Conservation (phyloP, 2,888 invertebrate species). For the Proisotoma minuta region DNA sequence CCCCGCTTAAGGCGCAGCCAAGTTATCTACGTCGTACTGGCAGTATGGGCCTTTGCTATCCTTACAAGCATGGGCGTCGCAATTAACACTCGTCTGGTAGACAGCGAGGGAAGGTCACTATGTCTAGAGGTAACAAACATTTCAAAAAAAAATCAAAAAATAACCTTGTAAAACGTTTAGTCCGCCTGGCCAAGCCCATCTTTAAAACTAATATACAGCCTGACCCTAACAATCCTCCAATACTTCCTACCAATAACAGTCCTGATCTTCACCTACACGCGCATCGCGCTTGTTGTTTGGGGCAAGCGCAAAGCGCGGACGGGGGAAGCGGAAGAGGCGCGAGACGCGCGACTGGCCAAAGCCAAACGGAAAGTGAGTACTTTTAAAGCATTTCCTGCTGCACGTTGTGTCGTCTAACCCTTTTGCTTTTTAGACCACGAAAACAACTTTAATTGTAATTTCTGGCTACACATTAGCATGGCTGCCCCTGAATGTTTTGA, state of each 20-base stretch:
- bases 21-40: conserved; percentile 64
- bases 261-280: conserved; percentile 75
- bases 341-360: conserved; percentile 76
- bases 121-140: not conserved
- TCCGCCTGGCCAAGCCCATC: conserved; percentile 49
- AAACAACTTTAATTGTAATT: not conserved
- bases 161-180: not conserved
- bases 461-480: conserved; percentile 52
- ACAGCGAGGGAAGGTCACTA: not conserved
- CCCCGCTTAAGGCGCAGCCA: conserved; percentile 71
- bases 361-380: conserved; percentile 76
- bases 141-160: not conserved
- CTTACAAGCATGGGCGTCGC: conserved; percentile 67
- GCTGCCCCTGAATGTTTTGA: conserved; percentile 51
- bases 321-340: conserved; percentile 76
- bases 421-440: not conserved
- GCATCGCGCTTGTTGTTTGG: conserved; percentile 82
- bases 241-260: conserved; percentile 76
- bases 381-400: not conserved
- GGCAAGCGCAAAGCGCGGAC: conserved; percentile 55
- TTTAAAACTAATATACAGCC: conserved; percentile 69
- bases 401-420: not conserved
- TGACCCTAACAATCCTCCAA: conserved; percentile 72
- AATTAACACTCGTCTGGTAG: conserved; percentile 62
- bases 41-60: conserved; percentile 77